phyloP scores from a whole-genome alignment of 2,797 vertebrate species.

The Sebastes taczanowskii region DNA sequence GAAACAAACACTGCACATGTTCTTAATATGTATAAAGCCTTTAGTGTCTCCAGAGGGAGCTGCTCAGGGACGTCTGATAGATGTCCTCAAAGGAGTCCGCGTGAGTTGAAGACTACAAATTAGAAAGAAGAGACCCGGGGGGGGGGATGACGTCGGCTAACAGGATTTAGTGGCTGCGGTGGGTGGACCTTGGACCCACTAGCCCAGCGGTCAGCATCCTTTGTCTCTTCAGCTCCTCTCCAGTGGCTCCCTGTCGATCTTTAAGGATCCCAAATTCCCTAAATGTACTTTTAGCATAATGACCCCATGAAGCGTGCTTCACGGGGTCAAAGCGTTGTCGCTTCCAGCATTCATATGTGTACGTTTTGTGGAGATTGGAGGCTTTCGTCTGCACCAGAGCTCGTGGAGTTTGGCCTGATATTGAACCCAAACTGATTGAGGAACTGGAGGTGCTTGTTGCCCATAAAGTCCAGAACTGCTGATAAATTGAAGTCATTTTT shows the following conservation, averaged over 20 bases:
- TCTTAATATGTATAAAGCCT: neutral
- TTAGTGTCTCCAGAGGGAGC: too few relatives aligned
- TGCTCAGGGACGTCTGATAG: too few relatives aligned
- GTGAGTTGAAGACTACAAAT: too few relatives aligned
- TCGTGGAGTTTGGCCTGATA: neutral
- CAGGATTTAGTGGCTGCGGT: too few relatives aligned
- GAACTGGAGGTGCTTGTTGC: neutral
- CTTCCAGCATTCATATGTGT: too few relatives aligned
- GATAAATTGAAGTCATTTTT: neutral
- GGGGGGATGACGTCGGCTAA: too few relatives aligned
- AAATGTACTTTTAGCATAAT: neutral
- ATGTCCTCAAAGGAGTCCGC: too few relatives aligned
- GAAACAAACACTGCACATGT: neutral
- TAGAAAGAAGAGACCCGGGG: neutral
- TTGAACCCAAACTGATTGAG: neutral
- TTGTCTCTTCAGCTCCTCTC: too few relatives aligned
- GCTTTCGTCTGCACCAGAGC: neutral
- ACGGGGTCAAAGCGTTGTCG: neutral
- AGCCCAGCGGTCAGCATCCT: too few relatives aligned
- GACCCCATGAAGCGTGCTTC: neutral
- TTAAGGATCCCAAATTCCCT: neutral
- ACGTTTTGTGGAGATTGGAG: neutral
- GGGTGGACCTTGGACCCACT: too few relatives aligned
- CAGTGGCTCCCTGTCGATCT: too few relatives aligned
- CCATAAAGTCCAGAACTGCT: slow-evolving; percentile 45